Conservation (phyloP, 2,797 vertebrate genomes). For the Manis pentadactyla region DNA sequence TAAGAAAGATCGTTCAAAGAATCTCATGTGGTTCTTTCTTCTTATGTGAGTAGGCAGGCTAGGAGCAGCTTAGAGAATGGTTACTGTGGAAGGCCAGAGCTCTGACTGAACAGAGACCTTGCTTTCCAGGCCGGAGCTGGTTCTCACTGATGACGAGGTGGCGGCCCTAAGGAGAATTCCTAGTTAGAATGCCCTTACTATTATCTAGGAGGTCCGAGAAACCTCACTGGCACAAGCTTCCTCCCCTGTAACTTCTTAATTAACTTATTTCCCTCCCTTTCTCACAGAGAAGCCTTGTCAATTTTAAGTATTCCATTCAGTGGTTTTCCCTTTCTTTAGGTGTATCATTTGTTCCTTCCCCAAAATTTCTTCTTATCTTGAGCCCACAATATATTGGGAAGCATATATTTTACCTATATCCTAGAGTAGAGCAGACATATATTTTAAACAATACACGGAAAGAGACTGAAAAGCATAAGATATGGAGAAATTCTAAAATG, state of each 20-base stretch:
- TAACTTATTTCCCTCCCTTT: background rate
- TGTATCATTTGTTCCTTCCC: background rate
- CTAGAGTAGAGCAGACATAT: background rate
- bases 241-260: background rate
- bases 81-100: background rate
- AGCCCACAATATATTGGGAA: background rate
- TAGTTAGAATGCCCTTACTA: background rate
- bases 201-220: background rate
- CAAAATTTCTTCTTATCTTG: background rate
- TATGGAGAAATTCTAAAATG: background rate
- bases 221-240: background rate
- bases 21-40: background rate
- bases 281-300: background rate
- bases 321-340: background rate
- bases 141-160: fast-evolving
- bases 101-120: background rate
- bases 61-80: background rate
- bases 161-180: background rate
- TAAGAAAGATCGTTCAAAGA: background rate
- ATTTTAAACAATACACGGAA: too few relatives aligned
- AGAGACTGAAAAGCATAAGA: background rate
- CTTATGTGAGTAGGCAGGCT: background rate
- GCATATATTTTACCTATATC: background rate
- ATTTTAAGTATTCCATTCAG: background rate
- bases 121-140: background rate